A percentile compares a stretch with the other conserved stretches of the same genome.
Evolutionary conservation across 2,113 vertebrate species (phyloP).

Genomic region (Dunckerocampus dactyliophorus): DNA sequence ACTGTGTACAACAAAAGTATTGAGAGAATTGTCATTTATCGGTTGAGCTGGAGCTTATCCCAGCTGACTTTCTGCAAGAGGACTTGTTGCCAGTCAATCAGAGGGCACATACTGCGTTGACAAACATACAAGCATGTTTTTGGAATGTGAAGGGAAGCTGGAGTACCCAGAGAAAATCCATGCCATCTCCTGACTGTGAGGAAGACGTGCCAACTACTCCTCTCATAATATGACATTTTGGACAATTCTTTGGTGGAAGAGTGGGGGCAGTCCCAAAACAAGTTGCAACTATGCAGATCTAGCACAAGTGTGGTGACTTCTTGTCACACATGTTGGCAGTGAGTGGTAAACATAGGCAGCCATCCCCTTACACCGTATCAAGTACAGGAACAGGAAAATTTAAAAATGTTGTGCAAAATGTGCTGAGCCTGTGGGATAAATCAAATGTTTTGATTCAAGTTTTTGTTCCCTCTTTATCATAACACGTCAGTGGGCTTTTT

Average conservation of each 20-base stretch:
- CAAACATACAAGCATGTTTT: no score
- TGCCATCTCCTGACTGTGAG: no score
- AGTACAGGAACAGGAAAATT: not conserved
- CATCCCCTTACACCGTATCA: not conserved
- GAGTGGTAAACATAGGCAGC: slow-evolving; percentile 7
- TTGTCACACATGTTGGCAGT: slow-evolving; percentile 15
- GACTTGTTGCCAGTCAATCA: no score
- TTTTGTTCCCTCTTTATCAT: slow-evolving; percentile 3
- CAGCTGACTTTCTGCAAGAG: no score
- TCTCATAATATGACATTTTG: not conserved
- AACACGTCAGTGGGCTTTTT: slow-evolving; percentile 2
- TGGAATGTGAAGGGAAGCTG: no score
- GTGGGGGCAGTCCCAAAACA: not conserved
- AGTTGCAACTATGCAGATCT: slow-evolving; percentile 10
- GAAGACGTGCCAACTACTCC: no score
- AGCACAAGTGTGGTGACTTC: not conserved
- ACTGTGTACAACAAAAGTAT: not conserved
- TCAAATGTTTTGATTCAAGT: not conserved
- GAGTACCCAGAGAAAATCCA: no score
- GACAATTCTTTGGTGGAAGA: slow-evolving; percentile 4
- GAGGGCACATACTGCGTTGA: no score
- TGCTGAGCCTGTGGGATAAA: not conserved
- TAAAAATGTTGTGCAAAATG: not conserved
- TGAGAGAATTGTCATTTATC: not conserved
- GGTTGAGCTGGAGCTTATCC: no score